Evolutionary conservation across 1,140 invertebrate genomes (phyloP).

Genomic region (Caenorhabditis brenneri): DNA sequence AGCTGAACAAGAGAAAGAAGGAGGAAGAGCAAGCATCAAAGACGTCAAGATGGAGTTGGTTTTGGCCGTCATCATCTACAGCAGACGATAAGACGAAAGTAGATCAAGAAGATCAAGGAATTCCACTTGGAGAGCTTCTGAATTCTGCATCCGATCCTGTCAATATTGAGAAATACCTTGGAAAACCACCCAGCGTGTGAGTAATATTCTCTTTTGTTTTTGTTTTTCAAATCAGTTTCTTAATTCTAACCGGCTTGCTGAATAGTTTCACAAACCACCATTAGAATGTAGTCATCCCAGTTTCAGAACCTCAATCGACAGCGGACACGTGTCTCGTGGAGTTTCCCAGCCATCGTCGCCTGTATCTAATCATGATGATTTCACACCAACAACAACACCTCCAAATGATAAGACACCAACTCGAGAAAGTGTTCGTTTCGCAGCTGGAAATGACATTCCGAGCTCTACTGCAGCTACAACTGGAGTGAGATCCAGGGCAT

Average conservation of each 20-base stretch:
- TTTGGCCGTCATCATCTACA: constrained; percentile 46
- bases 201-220: not conserved
- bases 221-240: not conserved
- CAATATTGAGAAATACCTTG: constrained; percentile 66
- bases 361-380: constrained; percentile 10
- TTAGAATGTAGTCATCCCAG: not conserved
- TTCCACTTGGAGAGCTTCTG: constrained; percentile 85
- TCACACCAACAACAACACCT: constrained; percentile 2
- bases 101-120: constrained; percentile 75
- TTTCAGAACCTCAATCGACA: constrained; percentile 27
- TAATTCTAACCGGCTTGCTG: too few relatives aligned
- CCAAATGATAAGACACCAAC: constrained; percentile 48
- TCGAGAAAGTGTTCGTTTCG: constrained; percentile 35
- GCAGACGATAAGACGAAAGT: constrained; percentile 44
- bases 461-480: not conserved
- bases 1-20: constrained; percentile 34
- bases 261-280: not conserved
- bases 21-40: not conserved
- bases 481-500: constrained; percentile 2
- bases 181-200: constrained; percentile 50
- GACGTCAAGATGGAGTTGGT: constrained; percentile 57
- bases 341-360: constrained; percentile 24
- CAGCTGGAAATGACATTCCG: not conserved
- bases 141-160: constrained; percentile 72
- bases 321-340: not conserved